Evolutionary conservation across 1,140 invertebrate species (phyloP).

Genomic region (Camponotus pennsylvanicus): DNA sequence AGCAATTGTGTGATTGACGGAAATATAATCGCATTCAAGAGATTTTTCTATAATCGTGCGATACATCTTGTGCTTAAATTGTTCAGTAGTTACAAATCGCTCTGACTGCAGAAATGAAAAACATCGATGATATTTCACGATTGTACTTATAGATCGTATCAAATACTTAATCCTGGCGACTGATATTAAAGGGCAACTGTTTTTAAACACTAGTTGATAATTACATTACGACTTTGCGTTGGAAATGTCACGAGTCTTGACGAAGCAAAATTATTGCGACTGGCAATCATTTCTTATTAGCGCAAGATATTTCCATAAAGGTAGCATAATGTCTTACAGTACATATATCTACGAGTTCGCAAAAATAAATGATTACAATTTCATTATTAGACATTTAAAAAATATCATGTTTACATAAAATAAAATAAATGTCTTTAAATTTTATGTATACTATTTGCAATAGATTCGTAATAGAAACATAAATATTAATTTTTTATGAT

Average conservation of each 20-base stretch:
- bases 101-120: conserved; percentile 23
- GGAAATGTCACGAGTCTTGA: conserved; percentile 47
- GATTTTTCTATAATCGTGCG: background rate
- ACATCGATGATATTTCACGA: conserved; percentile 54
- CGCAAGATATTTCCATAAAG: background rate
- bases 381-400: background rate
- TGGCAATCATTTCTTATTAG: conserved; percentile 43
- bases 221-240: conserved; percentile 34
- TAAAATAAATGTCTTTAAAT: background rate
- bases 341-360: conserved; percentile 1
- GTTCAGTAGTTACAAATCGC: conserved; percentile 32
- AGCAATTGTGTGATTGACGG: no score
- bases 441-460: background rate
- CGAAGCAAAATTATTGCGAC: conserved; percentile 47
- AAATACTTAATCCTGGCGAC: conserved; percentile 56
- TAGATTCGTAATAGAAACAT: background rate
- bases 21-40: no score
- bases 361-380: background rate
- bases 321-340: conserved; percentile 1
- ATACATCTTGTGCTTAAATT: background rate
- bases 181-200: conserved; percentile 54
- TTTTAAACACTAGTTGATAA: conserved; percentile 54
- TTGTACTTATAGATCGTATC: conserved; percentile 49
- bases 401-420: background rate
- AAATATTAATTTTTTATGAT: background rate